These are phyloP conservation scores for Leucoraja ocellata DNA, from an alignment of 2,797 vertebrate genomes.

Conservation along the genomic window DNA sequence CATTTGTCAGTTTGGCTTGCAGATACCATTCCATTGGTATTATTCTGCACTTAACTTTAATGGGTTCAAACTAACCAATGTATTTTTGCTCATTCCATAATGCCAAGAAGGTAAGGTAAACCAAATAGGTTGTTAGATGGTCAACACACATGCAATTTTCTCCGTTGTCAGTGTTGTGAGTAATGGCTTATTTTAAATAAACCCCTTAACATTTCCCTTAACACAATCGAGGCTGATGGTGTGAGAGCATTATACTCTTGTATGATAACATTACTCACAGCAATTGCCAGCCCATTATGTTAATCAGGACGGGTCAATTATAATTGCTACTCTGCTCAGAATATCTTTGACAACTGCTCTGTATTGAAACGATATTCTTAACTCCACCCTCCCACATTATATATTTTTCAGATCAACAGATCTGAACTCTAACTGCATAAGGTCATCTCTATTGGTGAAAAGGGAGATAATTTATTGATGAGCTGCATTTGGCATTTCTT, in stretches of 20 bases:
- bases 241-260: not conserved
- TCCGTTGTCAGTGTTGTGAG: not conserved
- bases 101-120: not conserved
- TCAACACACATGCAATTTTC: not conserved
- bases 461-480: not conserved
- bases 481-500: not conserved
- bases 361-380: not conserved
- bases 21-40: not conserved
- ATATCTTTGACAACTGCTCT: constrained; percentile 4
- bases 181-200: not conserved
- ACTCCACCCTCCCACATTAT: not conserved
- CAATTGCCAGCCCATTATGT: not conserved
- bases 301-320: not conserved
- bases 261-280: not conserved
- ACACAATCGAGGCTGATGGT: not conserved
- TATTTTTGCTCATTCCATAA: not conserved
- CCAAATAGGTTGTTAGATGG: not conserved
- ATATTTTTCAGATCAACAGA: not conserved
- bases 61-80: not conserved
- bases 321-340: constrained; percentile 28
- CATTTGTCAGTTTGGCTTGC: not conserved
- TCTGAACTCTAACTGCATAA: not conserved
- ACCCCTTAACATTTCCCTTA: not conserved
- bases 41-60: not conserved
- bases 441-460: not conserved